phyloP scores from a whole-genome alignment of 2,113 vertebrate genomes.

The Elephas maximus region DNA sequence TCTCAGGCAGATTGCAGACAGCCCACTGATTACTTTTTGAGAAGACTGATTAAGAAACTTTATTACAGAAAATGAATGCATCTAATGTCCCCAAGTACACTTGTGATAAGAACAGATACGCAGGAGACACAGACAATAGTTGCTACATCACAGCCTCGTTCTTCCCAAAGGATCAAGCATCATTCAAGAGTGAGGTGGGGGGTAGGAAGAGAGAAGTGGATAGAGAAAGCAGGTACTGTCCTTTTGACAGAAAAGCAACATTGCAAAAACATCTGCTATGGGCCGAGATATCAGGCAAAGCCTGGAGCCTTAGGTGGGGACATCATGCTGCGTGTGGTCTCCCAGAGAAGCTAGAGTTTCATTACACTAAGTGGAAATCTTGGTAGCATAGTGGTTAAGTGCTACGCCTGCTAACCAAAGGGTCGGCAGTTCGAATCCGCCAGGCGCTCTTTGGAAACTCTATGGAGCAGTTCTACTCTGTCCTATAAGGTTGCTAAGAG shows the following conservation, averaged over 20 bases:
- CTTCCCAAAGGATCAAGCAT: constrained; percentile 36
- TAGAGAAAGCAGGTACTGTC: constrained; percentile 10
- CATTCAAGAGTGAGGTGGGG: neutral
- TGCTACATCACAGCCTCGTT: constrained; percentile 65
- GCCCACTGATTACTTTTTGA: constrained; percentile 69
- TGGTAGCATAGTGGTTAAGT: too few species aligned
- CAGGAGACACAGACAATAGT: constrained; percentile 48
- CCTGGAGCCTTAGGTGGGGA: neutral
- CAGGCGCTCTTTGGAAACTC: too few species aligned
- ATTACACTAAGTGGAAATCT: neutral
- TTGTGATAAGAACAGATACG: constrained; percentile 64
- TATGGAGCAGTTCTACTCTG: too few species aligned
- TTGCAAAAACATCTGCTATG: neutral
- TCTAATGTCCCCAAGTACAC: constrained; percentile 70
- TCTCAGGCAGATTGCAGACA: constrained; percentile 59
- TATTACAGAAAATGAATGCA: constrained; percentile 81
- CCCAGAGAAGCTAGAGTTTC: neutral
- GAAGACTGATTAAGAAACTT: constrained; percentile 83
- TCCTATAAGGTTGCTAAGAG: too few species aligned
- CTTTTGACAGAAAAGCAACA: neutral
- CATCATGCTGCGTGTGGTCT: neutral
- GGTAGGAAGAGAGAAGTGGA: neutral
- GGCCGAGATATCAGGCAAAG: neutral
- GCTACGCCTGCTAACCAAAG: too few species aligned
- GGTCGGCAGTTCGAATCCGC: too few species aligned